Evolutionary conservation across 1,140 invertebrate genomes (phyloP).

Genomic region (Pseudomyrmex flavicornis): DNA sequence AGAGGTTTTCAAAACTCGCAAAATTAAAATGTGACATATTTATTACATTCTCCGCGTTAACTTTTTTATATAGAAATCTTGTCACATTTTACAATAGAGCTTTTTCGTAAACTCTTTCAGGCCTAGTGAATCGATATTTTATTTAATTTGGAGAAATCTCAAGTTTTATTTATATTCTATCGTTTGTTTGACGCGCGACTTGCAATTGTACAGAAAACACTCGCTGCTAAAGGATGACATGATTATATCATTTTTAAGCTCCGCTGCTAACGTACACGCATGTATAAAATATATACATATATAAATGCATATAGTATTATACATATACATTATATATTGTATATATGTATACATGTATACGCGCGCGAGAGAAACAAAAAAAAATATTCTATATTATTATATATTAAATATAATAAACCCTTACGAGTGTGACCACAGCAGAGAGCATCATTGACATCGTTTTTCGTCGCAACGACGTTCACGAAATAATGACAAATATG

Average conservation of each 20-base stretch:
- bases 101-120: too few species aligned
- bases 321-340: conserved; percentile 66
- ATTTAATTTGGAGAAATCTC: too few species aligned
- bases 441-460: conserved; percentile 11
- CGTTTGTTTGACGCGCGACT: too few species aligned
- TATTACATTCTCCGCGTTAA: too few species aligned
- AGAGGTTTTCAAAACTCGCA: too few species aligned
- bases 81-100: too few species aligned
- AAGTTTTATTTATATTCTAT: too few species aligned
- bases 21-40: too few species aligned
- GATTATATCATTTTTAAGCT: conserved; percentile 1
- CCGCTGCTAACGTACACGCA: conserved; percentile 46
- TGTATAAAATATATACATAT: neutral
- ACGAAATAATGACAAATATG: neutral
- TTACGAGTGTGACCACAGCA: conserved; percentile 38
- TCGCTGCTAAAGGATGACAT: neutral
- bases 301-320: neutral
- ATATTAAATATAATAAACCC: conserved; percentile 19
- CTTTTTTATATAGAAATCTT: too few species aligned
- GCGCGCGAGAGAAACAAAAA: neutral
- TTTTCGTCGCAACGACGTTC: neutral
- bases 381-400: conserved; percentile 59
- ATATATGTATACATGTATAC: conserved; percentile 66
- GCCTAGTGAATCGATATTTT: too few species aligned
- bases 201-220: neutral